phyloP scores from a whole-genome alignment of 2,888 invertebrate species.

The Sarcophaga carnaria region DNA sequence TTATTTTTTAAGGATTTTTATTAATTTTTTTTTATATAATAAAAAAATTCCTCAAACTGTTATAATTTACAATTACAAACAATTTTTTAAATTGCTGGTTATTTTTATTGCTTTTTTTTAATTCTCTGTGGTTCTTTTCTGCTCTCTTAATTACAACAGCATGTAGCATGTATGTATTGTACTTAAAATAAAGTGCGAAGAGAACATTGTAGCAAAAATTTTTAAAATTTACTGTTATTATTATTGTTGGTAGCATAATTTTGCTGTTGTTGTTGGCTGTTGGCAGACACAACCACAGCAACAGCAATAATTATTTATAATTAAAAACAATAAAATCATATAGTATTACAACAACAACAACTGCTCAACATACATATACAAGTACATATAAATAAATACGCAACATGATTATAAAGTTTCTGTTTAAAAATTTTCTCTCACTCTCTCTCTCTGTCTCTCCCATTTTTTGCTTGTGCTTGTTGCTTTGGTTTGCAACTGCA shows the following conservation, averaged over 20 bases:
- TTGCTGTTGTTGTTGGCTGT: not conserved
- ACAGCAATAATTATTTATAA: constrained; percentile 55
- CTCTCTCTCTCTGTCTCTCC: not conserved
- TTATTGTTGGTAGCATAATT: not conserved
- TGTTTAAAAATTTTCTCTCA: too few relatives aligned
- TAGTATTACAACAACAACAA: not conserved
- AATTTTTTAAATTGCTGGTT: too few relatives aligned
- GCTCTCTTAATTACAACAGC: too few relatives aligned
- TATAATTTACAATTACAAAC: too few relatives aligned
- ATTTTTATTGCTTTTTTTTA: too few relatives aligned
- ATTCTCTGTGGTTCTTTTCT: too few relatives aligned
- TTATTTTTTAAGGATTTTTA: too few relatives aligned
- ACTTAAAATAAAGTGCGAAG: not conserved
- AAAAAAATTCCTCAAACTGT: too few relatives aligned
- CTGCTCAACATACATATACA: constrained; percentile 17
- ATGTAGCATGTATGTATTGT: not conserved
- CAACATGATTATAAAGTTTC: constrained; percentile 66
- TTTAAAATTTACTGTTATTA: constrained; percentile 1
- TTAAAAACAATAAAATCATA: constrained; percentile 65
- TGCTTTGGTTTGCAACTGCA: constrained; percentile 7
- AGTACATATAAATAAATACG: constrained; percentile 18
- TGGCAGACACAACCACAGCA: not conserved
- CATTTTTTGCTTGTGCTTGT: not conserved
- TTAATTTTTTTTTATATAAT: too few relatives aligned
- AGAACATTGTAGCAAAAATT: not conserved